Evolutionary conservation across 2,888 invertebrate genomes (phyloP).

Genomic region (Cryptocephalus primarius): DNA sequence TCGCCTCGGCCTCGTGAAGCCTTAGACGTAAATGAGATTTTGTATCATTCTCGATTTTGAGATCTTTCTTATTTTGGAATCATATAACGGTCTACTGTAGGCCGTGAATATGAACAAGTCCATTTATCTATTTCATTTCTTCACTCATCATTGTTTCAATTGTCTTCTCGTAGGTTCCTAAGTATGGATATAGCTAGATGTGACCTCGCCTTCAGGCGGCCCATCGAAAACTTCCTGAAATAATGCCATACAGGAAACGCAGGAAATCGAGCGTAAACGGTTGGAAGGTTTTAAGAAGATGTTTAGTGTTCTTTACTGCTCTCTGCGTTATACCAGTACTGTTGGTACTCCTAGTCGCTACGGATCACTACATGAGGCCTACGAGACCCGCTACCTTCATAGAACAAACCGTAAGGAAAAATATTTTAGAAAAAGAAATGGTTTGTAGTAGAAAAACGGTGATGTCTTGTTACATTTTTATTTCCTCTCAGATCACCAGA

Average conservation of each 20-base stretch:
- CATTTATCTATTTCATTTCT: too few species aligned
- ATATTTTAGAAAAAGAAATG: too few species aligned
- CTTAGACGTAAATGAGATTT: too few species aligned
- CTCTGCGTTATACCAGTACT: conserved; percentile 49
- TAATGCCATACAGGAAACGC: conserved; percentile 34
- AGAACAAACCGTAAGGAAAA: too few species aligned
- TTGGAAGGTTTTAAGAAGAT: conserved; percentile 41
- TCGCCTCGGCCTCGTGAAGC: too few species aligned
- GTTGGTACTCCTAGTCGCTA: conserved; percentile 49
- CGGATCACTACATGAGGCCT: conserved; percentile 51
- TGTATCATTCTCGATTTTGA: too few species aligned
- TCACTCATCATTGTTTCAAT: too few species aligned
- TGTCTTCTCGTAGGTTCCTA: too few species aligned
- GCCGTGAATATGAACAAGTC: too few species aligned
- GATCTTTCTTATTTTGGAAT: too few species aligned
- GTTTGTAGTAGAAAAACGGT: neutral
- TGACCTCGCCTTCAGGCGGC: neutral
- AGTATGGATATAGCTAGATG: too few species aligned
- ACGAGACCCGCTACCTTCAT: conserved; percentile 11
- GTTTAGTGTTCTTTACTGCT: conserved; percentile 49
- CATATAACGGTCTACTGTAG: too few species aligned
- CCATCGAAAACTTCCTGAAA: conserved; percentile 7
- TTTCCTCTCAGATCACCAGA: conserved; percentile 4
- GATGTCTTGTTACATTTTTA: neutral
- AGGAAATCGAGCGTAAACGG: conserved; percentile 15